Evolutionary conservation across 2,797 vertebrate genomes (phyloP).

Genomic region (Bovichtus diacanthus): DNA sequence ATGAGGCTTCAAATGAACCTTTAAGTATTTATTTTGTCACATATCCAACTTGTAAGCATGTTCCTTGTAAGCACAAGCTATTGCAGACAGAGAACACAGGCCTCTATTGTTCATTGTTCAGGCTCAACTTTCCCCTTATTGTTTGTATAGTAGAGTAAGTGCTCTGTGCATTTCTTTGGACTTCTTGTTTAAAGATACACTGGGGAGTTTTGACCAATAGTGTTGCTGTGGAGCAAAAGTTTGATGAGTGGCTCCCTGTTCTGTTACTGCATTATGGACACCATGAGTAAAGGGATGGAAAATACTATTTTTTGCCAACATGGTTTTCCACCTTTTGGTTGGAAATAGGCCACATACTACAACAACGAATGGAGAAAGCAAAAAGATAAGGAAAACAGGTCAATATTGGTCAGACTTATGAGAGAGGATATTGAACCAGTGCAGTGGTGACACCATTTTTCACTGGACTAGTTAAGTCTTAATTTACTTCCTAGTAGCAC

Average conservation of each 20-base stretch:
- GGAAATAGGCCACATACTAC: too few species aligned
- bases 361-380: background rate
- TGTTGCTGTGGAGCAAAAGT: background rate
- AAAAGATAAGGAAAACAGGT: background rate
- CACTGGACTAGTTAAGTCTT: background rate
- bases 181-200: conserved; percentile 25
- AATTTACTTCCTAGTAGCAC: background rate
- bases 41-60: conserved; percentile 1
- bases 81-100: conserved; percentile 12
- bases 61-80: background rate
- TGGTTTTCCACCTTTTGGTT: background rate
- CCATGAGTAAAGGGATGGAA: background rate
- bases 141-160: background rate
- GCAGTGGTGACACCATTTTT: background rate
- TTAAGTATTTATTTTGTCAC: conserved; percentile 6
- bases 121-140: conserved; percentile 18
- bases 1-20: background rate
- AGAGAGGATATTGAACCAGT: background rate
- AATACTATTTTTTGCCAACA: background rate
- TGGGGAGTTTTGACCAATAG: conserved; percentile 4
- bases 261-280: background rate
- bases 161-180: conserved; percentile 30
- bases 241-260: background rate
- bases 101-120: conserved; percentile 55
- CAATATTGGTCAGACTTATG: too few species aligned